Evolutionary conservation across 2,113 vertebrate species (phyloP), one percentile per base, ranked within the genome.

Genomic region (Natator depressus): DNA sequence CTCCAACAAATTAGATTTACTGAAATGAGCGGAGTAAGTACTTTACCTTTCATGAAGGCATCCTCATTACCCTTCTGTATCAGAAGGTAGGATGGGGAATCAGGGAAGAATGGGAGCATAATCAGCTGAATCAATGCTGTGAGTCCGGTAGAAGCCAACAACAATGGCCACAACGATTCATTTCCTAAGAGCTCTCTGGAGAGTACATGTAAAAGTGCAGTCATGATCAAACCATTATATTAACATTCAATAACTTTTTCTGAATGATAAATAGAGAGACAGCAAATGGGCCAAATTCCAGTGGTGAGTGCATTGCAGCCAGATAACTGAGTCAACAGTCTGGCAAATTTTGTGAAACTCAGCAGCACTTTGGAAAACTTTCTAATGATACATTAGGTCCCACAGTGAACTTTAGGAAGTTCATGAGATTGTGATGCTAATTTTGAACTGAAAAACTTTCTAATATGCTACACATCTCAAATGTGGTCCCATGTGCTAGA

Each of bases 91-190:
- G 98, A 97, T 79, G 94, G 98, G 97, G 96, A 98, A 91, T 97
- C 98, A 85, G 97, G 99, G 98, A 97, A 98, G 96, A 98, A 98
- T 24, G 98, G 97, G 76, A 98, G 96, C 2, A 49, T 80, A 78
- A 97, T 91, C 93, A 98, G 97, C 93, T 99, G 99, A 95, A 99
- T 25, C 88, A 98, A 46, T 80, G 98, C 98, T 94, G 98, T 98
- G 84, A 99, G 88, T 72, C 93, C 51, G 89, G 93, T 96, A 96
- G 98, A 97, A 92, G 98, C 85, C 98, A 98, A 27, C 97, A 99
- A 98, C 98, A 99, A 99, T 75, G 99, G 99, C 97, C 99, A 99
- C 78, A 98, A 98, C 72, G 98, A 98, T 96, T 99, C 99, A 0
- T 98, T 98, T 24, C 99, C 99, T 59, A 99, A 99, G 92, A 99